Evolutionary conservation across 2,797 vertebrate genomes (phyloP).

Genomic region (Tokudaia muenninki): DNA sequence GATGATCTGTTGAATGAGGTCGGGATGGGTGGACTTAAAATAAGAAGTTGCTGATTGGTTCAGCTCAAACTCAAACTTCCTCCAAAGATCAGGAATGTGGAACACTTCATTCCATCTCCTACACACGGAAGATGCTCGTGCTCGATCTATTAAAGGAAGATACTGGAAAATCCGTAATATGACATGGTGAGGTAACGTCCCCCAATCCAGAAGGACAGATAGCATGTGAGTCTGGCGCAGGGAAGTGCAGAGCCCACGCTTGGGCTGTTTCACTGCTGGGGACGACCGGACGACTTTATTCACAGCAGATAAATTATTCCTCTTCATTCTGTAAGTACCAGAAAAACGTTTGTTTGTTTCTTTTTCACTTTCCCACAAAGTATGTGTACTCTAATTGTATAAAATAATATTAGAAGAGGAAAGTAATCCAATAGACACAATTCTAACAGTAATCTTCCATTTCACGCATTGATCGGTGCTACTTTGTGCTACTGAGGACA

Average conservation of each 20-base stretch:
- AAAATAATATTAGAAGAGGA: neutral
- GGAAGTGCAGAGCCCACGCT: slow-evolving; percentile 63
- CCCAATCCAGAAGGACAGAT: slow-evolving; percentile 89
- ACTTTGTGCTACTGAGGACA: neutral
- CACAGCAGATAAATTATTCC: slow-evolving; percentile 86
- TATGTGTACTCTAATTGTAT: neutral
- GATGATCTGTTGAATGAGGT: slow-evolving; percentile 96
- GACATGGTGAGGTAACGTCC: slow-evolving; percentile 91
- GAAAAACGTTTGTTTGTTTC: slow-evolving; percentile 4
- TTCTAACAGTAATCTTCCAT: neutral
- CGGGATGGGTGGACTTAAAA: slow-evolving; percentile 94
- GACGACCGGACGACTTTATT: slow-evolving; percentile 85
- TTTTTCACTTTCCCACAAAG: neutral
- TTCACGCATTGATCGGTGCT: neutral
- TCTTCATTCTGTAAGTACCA: slow-evolving; percentile 91
- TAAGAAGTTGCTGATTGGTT: slow-evolving; percentile 93
- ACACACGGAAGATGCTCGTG: slow-evolving; percentile 92
- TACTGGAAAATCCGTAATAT: slow-evolving; percentile 93
- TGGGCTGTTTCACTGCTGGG: slow-evolving; percentile 88
- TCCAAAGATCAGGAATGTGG: slow-evolving; percentile 95
- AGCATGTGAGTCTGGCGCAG: slow-evolving; percentile 62
- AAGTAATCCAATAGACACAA: neutral
- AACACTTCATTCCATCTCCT: slow-evolving; percentile 94
- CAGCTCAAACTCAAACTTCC: slow-evolving; percentile 95
- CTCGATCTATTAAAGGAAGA: slow-evolving; percentile 92